Evolutionary conservation across 2,888 invertebrate species (phyloP).

Genomic region (Limenitis camilla): DNA sequence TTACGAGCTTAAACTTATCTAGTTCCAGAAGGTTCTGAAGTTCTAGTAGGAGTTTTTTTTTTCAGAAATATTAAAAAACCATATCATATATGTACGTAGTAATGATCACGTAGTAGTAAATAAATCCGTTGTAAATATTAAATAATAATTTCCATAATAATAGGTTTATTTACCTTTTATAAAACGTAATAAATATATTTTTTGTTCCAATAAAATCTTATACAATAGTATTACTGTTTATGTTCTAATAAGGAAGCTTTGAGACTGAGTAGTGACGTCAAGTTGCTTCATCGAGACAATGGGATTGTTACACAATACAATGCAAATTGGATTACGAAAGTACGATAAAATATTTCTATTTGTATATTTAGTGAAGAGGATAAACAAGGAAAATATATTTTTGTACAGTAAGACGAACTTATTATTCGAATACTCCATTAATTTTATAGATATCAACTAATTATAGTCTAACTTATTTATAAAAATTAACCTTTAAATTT

Average conservation of each 20-base stretch:
- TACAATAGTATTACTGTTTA: conserved; percentile 13
- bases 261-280: conserved; percentile 11
- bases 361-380: neutral
- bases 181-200: neutral
- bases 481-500: too few relatives aligned
- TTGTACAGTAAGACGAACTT: too few relatives aligned
- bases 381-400: neutral
- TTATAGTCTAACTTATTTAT: too few relatives aligned
- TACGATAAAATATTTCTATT: neutral
- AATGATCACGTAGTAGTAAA: too few relatives aligned
- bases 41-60: too few relatives aligned
- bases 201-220: conserved; percentile 12
- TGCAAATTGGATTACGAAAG: conserved; percentile 8
- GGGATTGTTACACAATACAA: conserved; percentile 10
- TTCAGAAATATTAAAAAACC: too few relatives aligned
- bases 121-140: neutral
- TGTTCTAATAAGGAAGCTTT: conserved; percentile 15
- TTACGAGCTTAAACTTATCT: too few relatives aligned
- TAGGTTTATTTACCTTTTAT: neutral
- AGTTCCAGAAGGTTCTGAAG: too few relatives aligned
- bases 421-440: too few relatives aligned
- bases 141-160: neutral
- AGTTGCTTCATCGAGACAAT: conserved; percentile 19
- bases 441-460: too few relatives aligned
- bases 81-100: too few relatives aligned